phyloP scores from a whole-genome alignment of 2,113 vertebrate genomes.

The Colius striatus region DNA sequence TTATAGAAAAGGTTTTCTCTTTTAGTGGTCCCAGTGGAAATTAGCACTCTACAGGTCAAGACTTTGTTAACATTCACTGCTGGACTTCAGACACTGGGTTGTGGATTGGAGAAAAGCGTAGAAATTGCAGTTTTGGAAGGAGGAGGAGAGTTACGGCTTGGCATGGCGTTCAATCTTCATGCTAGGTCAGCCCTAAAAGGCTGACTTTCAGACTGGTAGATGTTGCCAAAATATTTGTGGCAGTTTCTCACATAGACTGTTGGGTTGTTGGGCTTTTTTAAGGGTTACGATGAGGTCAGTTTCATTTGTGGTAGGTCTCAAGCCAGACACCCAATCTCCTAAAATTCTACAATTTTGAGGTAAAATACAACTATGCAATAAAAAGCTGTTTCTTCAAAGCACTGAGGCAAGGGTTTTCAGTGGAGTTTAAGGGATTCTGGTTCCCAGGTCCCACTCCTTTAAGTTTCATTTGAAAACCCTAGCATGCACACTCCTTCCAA shows the following conservation, averaged over 20 bases:
- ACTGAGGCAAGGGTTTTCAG: neutral
- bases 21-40: neutral
- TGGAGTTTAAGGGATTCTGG: neutral
- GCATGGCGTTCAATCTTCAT: conserved; percentile 27
- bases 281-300: conserved; percentile 58
- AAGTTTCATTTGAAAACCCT: conserved; percentile 8
- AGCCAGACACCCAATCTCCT: conserved; percentile 46
- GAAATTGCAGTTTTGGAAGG: conserved; percentile 23
- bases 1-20: neutral
- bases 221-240: conserved; percentile 66
- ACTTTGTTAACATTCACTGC: conserved; percentile 7
- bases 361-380: conserved; percentile 34
- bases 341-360: conserved; percentile 36
- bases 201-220: conserved; percentile 28
- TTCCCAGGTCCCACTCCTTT: conserved; percentile 21
- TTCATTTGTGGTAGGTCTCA: conserved; percentile 63
- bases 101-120: neutral
- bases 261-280: conserved; percentile 30
- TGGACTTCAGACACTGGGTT: neutral
- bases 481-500: neutral
- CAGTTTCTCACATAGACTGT: conserved; percentile 54
- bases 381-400: conserved; percentile 45
- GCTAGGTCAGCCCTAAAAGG: conserved; percentile 48
- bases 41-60: conserved; percentile 24
- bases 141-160: conserved; percentile 15